Evolutionary conservation across 2,888 invertebrate genomes (phyloP).

Genomic region (Sphaeridia pumilis): DNA sequence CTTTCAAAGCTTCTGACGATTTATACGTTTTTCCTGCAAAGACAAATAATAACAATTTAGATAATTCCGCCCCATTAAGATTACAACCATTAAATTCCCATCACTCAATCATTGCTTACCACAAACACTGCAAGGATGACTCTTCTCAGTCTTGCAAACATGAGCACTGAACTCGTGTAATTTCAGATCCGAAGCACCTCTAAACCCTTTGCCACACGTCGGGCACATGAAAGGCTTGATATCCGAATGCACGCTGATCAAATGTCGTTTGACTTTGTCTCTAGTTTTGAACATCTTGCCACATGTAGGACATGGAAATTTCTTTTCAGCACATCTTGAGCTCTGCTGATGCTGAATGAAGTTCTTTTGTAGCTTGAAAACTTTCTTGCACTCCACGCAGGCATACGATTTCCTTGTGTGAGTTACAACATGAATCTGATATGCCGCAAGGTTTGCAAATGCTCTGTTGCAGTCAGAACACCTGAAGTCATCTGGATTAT

Average conservation of each 20-base stretch:
- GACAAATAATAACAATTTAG: too few relatives aligned
- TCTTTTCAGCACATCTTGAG: conserved; percentile 12
- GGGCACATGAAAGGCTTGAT: conserved; percentile 8
- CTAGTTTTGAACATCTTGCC: conserved; percentile 15
- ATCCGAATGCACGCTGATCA: conserved; percentile 13
- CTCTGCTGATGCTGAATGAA: conserved; percentile 7
- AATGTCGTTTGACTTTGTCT: conserved; percentile 14
- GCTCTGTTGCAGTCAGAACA: conserved; percentile 8
- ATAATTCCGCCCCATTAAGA: too few relatives aligned
- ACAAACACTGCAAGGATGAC: conserved; percentile 9
- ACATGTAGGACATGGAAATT: conserved; percentile 12
- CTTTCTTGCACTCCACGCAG: conserved; percentile 10
- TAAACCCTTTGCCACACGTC: conserved; percentile 8
- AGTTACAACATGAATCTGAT: conserved; percentile 6
- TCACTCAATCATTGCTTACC: conserved; percentile 3
- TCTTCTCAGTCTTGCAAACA: conserved; percentile 9
- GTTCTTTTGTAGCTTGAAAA: conserved; percentile 13
- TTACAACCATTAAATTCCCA: too few relatives aligned
- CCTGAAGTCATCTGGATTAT: conserved; percentile 1
- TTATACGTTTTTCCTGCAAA: conserved; percentile 12
- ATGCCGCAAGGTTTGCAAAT: conserved; percentile 10
- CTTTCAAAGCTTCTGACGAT: conserved; percentile 10
- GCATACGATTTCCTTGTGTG: conserved; percentile 5
- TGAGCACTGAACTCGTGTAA: conserved; percentile 14
- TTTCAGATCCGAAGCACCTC: conserved; percentile 12